Base-by-base conservation (phyloP, 1,140 invertebrate species). In the Drosophila prosaltans region DNA sequence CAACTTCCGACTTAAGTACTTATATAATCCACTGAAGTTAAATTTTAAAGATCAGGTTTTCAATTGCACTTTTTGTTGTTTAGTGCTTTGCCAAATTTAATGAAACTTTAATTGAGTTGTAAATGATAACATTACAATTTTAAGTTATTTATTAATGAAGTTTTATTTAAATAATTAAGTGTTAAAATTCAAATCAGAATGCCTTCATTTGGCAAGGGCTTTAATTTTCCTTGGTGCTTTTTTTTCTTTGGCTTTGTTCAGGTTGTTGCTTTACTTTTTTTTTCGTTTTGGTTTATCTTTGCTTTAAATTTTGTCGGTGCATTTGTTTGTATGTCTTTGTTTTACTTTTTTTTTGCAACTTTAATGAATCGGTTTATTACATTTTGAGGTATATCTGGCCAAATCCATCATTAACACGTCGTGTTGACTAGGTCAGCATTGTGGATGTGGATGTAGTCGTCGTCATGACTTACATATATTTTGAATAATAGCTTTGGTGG, bases 381-480 rank as follows among this genome's bases (percentile, higher is more conserved):
- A 74, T 45, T 32, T 48, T 62, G 48, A 63, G 62, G 62, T 65
- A 51, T 89, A 88, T 88, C 83, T 86, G 70, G 55, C 51, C 83
- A 80, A 61, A 86, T 82, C 80, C 83, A 86, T 86, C 84, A 86
- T 86, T 80, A 86, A 89, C 83, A 88, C 84, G 80, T 89, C 80
- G 48, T 40, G 32, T 28, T 61, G 67, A 86, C 80, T 86, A 80
- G 83, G 83, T 86, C 83, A 86, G 24, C 69, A 55, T 48, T 30
- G 68, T 16, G 16, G 16, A 16, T 16, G 16, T 16, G 16, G 74
- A 43, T 72, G 69, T 60, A 64, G 60, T 64, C 66, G 59, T 59
- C 70, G 65, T 68, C 64, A 75, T 75, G 81, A 75, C 74, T 63
- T 77, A 77, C 78, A 84, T 85, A 51, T 21, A 51, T 51, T 51